Conservation (phyloP, 2,888 invertebrate species). For the Metacarcinus magister region DNA sequence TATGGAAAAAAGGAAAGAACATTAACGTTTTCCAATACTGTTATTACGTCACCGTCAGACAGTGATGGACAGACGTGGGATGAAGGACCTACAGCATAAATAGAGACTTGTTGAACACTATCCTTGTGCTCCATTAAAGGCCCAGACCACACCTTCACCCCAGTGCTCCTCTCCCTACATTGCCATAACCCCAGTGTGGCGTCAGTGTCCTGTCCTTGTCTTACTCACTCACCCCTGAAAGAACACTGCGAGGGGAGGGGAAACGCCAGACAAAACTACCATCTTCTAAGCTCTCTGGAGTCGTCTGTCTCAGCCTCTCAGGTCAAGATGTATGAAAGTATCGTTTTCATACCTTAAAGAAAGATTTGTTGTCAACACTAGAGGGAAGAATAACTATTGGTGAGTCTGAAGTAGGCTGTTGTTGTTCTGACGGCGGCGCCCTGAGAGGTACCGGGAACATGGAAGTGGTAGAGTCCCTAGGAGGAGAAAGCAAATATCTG, state of each 20-base stretch:
- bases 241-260: not conserved
- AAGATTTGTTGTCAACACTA: not conserved
- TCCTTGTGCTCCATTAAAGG: not conserved
- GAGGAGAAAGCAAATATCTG: not conserved
- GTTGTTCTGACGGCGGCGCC: not conserved
- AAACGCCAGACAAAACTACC: not conserved
- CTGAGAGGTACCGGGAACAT: not conserved
- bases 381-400: not conserved
- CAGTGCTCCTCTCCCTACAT: not conserved
- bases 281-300: not conserved
- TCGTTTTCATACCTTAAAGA: not conserved
- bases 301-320: not conserved
- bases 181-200: not conserved
- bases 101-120: not conserved
- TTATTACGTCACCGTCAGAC: not conserved
- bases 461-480: not conserved
- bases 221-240: not conserved
- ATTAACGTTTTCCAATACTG: not conserved
- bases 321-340: not conserved
- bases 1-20: not conserved
- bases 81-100: not conserved
- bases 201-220: slow-evolving; percentile 1
- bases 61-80: not conserved
- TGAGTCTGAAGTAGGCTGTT: not conserved
- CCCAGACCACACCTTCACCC: not conserved